Evolutionary conservation across 2,797 vertebrate genomes (phyloP), one percentile per base, ranked within the genome.

Genomic region (Pipistrellus pygmaeus): DNA sequence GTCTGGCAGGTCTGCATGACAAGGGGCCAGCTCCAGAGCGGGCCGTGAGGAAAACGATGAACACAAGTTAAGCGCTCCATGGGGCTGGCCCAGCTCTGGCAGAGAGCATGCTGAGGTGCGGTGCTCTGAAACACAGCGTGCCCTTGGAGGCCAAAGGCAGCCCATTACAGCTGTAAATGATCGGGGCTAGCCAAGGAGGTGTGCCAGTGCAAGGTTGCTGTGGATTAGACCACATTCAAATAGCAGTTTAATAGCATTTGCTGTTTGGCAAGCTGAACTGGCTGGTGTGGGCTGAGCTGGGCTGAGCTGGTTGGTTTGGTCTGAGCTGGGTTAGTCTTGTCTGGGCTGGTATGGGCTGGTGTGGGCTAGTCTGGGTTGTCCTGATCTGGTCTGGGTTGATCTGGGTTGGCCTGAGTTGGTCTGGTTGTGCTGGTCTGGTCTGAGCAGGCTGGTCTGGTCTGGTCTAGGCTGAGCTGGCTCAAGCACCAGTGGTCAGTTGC

Each of bases 181-280:
- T 8, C 64, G 4, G 8, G 46, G 9, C 20, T 23, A 11, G 30
- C 13, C 18, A 17, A n/a, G 46, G 12, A 3, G 13, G 18, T 20
- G 20, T 17, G 35, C 20, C 23, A 1, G 4, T 1, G 41, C 44
- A 0, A 15, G 0, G 32, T 27, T 11, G 73, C 12, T 11, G 44
- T 27, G 25, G 6, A 10, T 27, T 35, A 38, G 25, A 25, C 23
- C 2, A 5, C 55, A 60, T 41, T 46, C 3, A 18, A 41, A 72
- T 21, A 10, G 25, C 1, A 20, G 51, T 41, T n/a, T 30, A 18
- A 27, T 15, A 53, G 41, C 12, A 1, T 5, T 30, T 62, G 2
- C 6, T 41, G 1, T 53, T 41, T 4, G 8, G 41, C 9, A 27
- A 62, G n/a, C 27, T 41, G n/a, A 30, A 25, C 8, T 38, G 7